These are phyloP conservation scores for Timandra comae DNA, from an alignment of 2,888 invertebrate species.

Conservation along the genomic window DNA sequence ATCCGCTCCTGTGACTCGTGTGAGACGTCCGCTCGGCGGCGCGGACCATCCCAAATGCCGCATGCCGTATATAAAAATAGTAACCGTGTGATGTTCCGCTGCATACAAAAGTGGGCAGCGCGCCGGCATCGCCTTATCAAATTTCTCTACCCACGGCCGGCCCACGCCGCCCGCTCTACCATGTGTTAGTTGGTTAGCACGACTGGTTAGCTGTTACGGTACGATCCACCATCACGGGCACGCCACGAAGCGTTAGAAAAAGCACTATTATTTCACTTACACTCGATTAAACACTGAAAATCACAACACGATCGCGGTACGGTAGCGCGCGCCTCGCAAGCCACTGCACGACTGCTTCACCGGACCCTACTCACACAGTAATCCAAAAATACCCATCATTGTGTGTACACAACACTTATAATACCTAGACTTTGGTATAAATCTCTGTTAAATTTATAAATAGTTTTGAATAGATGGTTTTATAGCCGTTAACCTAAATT, in stretches of 20 bases:
- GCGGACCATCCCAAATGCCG: constrained; percentile 35
- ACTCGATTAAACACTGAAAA: constrained; percentile 34
- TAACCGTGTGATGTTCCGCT: constrained; percentile 43
- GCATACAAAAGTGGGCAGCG: constrained; percentile 71
- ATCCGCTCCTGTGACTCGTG: no score
- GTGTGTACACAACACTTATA: constrained; percentile 72
- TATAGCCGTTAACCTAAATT: constrained; percentile 37
- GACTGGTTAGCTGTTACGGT: constrained; percentile 33
- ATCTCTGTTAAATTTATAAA: constrained; percentile 56
- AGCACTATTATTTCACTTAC: constrained; percentile 58
- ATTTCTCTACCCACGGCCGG: constrained; percentile 67
- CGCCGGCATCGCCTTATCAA: constrained; percentile 65
- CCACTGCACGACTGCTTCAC: constrained; percentile 48
- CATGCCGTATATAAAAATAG: constrained; percentile 65
- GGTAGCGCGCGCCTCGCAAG: constrained; percentile 40
- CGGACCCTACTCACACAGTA: constrained; percentile 41
- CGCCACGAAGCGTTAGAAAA: constrained; percentile 41
- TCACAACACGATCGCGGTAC: constrained; percentile 25
- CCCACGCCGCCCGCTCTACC: constrained; percentile 49
- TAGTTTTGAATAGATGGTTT: constrained; percentile 36
- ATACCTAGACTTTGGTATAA: constrained; percentile 60
- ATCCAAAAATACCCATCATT: constrained; percentile 68
- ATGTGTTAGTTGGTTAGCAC: constrained; percentile 73
- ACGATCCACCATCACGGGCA: constrained; percentile 38
- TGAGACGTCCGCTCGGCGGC: constrained; percentile 18